Percentiles rank a stretch among this genome's conserved stretches.
Evolutionary conservation across 2,797 vertebrate genomes (phyloP).

Genomic region (Notamacropus eugenii): DNA sequence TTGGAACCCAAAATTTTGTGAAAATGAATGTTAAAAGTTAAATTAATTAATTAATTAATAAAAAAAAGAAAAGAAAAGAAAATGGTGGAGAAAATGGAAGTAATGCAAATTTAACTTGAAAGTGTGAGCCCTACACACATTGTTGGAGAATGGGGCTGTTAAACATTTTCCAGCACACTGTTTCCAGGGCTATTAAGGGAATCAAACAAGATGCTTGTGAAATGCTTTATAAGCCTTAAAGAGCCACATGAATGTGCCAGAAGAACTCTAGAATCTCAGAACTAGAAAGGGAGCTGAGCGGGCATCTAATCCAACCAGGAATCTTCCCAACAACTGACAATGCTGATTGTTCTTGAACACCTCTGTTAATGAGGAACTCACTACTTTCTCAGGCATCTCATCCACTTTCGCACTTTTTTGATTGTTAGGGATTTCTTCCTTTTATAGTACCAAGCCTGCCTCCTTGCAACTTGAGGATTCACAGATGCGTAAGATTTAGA

Average conservation of each 20-base stretch:
- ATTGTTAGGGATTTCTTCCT: not conserved
- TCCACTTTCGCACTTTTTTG: not conserved
- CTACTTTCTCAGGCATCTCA: not conserved
- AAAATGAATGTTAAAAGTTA: too few relatives aligned
- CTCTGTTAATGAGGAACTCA: not conserved
- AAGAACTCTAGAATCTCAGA: not conserved
- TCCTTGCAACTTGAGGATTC: not conserved
- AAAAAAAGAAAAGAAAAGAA: not conserved
- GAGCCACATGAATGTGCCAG: not conserved
- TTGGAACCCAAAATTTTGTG: too few relatives aligned
- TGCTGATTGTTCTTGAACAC: not conserved
- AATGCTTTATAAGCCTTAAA: not conserved
- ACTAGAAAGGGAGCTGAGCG: not conserved
- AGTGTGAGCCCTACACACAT: not conserved
- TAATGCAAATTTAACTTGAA: not conserved
- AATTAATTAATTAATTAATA: too few relatives aligned
- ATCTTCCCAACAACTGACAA: not conserved
- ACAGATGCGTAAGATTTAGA: not conserved
- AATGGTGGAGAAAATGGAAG: not conserved
- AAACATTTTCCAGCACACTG: not conserved
- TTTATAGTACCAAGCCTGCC: not conserved
- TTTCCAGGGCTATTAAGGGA: not conserved
- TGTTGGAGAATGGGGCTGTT: not conserved
- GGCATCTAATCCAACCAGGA: not conserved
- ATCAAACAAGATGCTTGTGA: not conserved